phyloP scores from a whole-genome alignment of 2,113 vertebrate species.

The Carassius gibelio region DNA sequence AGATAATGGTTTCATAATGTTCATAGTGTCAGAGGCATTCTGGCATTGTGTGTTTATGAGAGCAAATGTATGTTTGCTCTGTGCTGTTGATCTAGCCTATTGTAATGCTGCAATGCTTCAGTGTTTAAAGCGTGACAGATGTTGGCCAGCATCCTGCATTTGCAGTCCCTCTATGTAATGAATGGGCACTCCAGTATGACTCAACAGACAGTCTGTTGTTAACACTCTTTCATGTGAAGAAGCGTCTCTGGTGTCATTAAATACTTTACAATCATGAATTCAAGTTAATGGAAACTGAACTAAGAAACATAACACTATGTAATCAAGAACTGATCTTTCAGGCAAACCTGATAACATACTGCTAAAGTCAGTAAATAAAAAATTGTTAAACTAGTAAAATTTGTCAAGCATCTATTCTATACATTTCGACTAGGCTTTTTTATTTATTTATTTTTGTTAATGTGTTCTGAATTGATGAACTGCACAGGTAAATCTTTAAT shows the following conservation, averaged over 20 bases:
- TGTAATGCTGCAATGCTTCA: neutral
- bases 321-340: slow-evolving; percentile 25
- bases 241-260: neutral
- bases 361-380: too few species aligned
- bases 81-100: neutral
- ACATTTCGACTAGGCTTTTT: too few species aligned
- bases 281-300: neutral
- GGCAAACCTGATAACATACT: neutral
- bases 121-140: neutral
- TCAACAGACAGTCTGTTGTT: neutral
- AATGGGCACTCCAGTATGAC: neutral
- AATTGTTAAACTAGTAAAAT: too few species aligned
- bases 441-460: too few species aligned
- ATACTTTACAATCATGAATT: neutral
- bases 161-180: slow-evolving; percentile 1
- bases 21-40: neutral
- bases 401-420: too few species aligned
- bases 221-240: neutral
- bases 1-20: neutral
- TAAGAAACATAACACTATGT: neutral
- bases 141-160: neutral
- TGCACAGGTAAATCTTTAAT: neutral
- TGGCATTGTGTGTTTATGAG: neutral
- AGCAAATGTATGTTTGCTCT: slow-evolving; percentile 2
- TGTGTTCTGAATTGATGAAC: too few species aligned